Evolutionary conservation across 2,113 vertebrate genomes (phyloP), one percentile per base, ranked within the genome.

Genomic region (Salvelinus fontinalis): DNA sequence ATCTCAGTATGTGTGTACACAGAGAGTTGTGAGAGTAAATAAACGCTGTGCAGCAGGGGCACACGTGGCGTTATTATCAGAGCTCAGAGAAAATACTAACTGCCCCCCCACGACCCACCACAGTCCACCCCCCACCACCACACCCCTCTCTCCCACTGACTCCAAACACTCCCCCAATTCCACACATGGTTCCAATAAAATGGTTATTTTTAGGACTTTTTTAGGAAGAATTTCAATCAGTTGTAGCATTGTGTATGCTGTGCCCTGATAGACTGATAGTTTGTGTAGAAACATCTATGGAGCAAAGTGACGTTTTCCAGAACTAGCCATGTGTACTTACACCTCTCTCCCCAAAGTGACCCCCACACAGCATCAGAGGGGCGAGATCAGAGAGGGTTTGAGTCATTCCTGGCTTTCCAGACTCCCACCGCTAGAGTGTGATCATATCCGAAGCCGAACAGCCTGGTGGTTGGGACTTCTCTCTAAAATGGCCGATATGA

Each of bases 51-150:
- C 87, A 88, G 88, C 67, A 22, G 82, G 80, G 86, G 83, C 85
- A 93, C 91, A 91, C 90, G 85, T 91, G 92, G 86, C 88, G 57
- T 81, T 93, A 92, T 94, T 92, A 94, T 93, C 92, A 90, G 90
- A 92, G 86, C 88, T 90, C 86, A 89, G 79, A 88, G 90, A 88
- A 91, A 94, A 93, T 85, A 92, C 84, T 92, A 93, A 93, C 91
- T 88, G 85, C 77, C 86, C 79, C 77, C 75, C 39, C 39, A 9
- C 2, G 8, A 39, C 39, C 73, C 66, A 51, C 70, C 78, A 65
- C 70, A 12, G 48, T 39, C 16, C 75, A 44, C 20, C 27, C 31
- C 44, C 34, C 34, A 60, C 49, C 86, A 84, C 73, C 13, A 51
- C 79, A 59, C 81, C 64, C 70, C 31, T 80, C 76, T 39, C 49